A percentile compares a stretch with the other conserved stretches of the same genome.
phyloP scores from a whole-genome alignment of 2,797 vertebrate species.

The Chlorospingus flavigularis region DNA sequence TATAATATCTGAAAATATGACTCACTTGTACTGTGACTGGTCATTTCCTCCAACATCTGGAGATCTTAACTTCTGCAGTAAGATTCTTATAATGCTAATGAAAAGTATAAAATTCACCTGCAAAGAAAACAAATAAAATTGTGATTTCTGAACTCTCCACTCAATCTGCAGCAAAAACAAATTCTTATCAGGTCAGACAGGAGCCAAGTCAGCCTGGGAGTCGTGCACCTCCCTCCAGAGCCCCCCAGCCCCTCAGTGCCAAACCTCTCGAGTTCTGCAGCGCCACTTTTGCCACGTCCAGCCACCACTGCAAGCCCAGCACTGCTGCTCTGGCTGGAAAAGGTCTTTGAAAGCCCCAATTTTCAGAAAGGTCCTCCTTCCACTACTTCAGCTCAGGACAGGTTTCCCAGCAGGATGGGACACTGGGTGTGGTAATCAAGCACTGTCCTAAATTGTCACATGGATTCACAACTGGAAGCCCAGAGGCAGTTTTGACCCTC shows the following conservation, averaged over 20 bases:
- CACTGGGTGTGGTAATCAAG: not conserved
- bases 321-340: not conserved
- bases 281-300: not conserved
- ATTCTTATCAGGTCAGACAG: not conserved
- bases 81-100: constrained; percentile 87
- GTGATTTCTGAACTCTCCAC: not conserved
- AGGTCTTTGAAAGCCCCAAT: not conserved
- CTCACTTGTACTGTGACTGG: constrained; percentile 91
- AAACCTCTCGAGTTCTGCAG: not conserved
- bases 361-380: not conserved
- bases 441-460: no score
- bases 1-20: not conserved
- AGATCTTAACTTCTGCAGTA: constrained; percentile 89
- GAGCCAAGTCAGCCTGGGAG: no score
- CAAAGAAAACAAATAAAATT: not conserved
- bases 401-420: not conserved
- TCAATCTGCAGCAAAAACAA: not conserved
- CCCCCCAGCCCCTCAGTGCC: not conserved
- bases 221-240: not conserved
- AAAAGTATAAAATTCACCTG: constrained; percentile 92
- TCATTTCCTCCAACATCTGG: constrained; percentile 88
- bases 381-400: not conserved
- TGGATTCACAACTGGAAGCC: not conserved
- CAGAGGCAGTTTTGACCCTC: not conserved
- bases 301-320: not conserved